These are phyloP conservation scores for Orthosia cruda DNA, from an alignment of 2,888 invertebrate species.

Conservation along the genomic window DNA sequence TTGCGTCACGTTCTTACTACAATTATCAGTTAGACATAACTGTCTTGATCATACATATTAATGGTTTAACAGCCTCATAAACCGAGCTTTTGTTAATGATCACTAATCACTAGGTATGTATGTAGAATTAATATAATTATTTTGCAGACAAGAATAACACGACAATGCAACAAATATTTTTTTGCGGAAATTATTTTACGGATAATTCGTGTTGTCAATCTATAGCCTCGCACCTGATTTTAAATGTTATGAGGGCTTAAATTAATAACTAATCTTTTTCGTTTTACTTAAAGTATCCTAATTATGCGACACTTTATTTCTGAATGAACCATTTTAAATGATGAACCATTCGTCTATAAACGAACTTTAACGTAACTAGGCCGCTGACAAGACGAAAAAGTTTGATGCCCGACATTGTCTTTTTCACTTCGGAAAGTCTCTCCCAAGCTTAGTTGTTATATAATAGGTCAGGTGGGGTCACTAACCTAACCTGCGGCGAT, in stretches of 20 bases:
- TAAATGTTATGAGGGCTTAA: not conserved
- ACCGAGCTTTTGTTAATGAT: not conserved
- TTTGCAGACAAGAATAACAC: too few relatives aligned
- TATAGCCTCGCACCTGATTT: not conserved
- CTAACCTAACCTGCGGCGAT: not conserved
- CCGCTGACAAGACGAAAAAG: not conserved
- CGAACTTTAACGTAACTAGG: not conserved
- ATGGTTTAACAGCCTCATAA: conserved; percentile 10
- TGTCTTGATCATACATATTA: conserved; percentile 37
- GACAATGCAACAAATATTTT: too few relatives aligned
- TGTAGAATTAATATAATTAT: too few relatives aligned
- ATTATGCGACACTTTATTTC: not conserved
- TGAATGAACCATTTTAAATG: not conserved
- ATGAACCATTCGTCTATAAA: too few relatives aligned
- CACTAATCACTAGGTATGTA: not conserved
- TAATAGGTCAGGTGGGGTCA: conserved; percentile 22
- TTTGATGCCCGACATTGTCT: not conserved
- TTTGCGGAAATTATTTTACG: not conserved
- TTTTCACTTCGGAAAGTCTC: not conserved
- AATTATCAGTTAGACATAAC: conserved; percentile 33
- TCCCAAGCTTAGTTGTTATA: not conserved
- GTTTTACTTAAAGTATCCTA: not conserved
- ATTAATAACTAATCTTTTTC: not conserved
- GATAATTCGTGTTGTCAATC: not conserved
- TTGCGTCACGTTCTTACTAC: conserved; percentile 31